Evolutionary conservation across 2,113 vertebrate species (phyloP), one percentile per base, ranked within the genome.

Genomic region (Hemiscyllium ocellatum): DNA sequence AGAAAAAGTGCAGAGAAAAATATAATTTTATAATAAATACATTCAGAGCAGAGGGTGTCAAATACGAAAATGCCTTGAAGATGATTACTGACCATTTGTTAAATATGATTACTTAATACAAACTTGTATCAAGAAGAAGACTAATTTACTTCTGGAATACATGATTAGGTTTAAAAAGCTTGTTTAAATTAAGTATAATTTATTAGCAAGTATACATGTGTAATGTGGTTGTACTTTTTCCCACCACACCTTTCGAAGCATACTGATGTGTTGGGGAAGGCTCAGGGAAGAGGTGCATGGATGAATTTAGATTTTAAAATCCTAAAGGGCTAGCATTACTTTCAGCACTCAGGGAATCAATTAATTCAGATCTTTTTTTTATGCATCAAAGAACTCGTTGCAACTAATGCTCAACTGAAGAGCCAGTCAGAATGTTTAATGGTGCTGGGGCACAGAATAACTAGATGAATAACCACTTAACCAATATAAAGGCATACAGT

Each of bases 391-490:
- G 89, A 37, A 68, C 89, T 42, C 61, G 37, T 66, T 93, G 89
- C 65, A 93, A 66, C 89, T 93, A 93, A 93, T 68, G 89, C 61
- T 66, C 15, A 68, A 93, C 29, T 93, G 61, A 66, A 93, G 61
- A 93, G 61, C 65, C 89, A 93, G 89, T 37, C 61, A 66, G 89
- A 93, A 93, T 93, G 61, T 33, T 22, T 93, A 93, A 93, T 93
- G 33, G 89, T 68, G 4, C n/a, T 93, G 33, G 61, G 61, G 89
- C 89, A 93, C 61, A 20, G 61, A 61, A 68, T 93, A 66, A 93
- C 89, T 66, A 93, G 89, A 93, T 93, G 89, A 93, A 93, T 17
- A 66, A 93, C 89, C 20, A 93, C 89, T 93, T 93, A 93, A 93
- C 20, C 33, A 93, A 37, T 66, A 37, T 93, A 93, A 93, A 93